Conservation (phyloP, 2,113 vertebrate genomes). For the Ochotona curzoniae region DNA sequence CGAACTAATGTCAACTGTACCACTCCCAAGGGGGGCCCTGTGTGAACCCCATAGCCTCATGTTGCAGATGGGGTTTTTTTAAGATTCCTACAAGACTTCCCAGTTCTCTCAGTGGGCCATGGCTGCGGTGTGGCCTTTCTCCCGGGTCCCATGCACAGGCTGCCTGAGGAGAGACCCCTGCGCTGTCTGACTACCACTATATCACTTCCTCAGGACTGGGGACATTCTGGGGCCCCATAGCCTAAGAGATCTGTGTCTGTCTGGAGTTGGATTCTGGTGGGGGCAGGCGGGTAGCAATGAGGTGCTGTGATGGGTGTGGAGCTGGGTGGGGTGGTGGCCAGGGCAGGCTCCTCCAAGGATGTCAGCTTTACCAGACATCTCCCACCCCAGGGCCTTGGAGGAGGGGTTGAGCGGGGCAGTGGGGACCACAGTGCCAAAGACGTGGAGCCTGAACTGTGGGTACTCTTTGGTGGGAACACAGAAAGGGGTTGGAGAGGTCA, state of each 20-base stretch:
- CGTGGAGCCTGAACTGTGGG: background rate
- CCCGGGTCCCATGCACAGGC: background rate
- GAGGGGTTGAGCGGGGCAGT: background rate
- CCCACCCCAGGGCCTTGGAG: no score
- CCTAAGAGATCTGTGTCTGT: background rate
- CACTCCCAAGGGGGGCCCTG: background rate
- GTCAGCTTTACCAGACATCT: no score
- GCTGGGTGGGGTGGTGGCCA: background rate
- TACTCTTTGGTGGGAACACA: background rate
- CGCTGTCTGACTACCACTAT: background rate
- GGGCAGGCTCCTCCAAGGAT: background rate
- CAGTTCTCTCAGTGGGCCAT: background rate
- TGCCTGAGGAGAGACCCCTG: background rate
- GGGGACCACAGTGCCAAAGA: background rate
- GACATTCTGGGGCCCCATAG: background rate
- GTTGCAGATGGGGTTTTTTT: background rate
- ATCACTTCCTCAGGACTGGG: background rate
- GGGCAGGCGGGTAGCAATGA: background rate
- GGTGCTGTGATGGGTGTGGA: background rate
- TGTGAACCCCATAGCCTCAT: background rate
- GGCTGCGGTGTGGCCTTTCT: background rate
- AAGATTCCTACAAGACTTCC: background rate
- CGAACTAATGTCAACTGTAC: background rate
- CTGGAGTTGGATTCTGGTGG: background rate
- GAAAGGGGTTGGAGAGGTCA: background rate